A percentile compares a stretch with the other conserved stretches of the same genome.
Conservation (phyloP, 2,797 vertebrate genomes). For the Halcyon leucocephala region DNA sequence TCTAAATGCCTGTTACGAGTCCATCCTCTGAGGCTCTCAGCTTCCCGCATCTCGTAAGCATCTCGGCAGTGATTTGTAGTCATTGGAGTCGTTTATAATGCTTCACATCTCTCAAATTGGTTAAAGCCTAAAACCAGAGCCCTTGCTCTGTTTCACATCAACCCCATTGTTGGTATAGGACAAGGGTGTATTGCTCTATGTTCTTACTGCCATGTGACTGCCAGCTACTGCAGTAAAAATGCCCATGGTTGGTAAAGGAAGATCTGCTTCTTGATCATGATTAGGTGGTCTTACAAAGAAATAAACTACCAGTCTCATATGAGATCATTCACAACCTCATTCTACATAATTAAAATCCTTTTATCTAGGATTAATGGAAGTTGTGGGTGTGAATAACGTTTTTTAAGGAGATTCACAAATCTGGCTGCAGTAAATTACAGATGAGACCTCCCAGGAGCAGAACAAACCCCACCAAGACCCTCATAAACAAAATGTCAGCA, state of each 20-base stretch:
- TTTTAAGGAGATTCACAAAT: conserved; percentile 36
- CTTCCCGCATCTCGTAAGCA: not conserved
- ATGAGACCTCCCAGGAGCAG: conserved; percentile 54
- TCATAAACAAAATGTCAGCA: conserved; percentile 72
- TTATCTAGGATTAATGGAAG: conserved; percentile 27
- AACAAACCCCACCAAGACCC: conserved; percentile 57
- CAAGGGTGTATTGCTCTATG: not conserved
- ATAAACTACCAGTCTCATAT: not conserved
- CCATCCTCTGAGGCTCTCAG: not conserved
- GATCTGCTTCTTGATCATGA: not conserved
- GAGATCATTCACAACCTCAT: not conserved
- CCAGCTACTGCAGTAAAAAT: not conserved
- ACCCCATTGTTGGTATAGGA: not conserved
- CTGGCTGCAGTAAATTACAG: conserved; percentile 19
- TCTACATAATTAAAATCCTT: conserved; percentile 21
- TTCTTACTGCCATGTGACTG: not conserved
- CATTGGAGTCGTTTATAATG: not conserved
- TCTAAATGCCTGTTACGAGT: conserved; percentile 26
- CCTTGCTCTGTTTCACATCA: not conserved
- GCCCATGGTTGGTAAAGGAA: not conserved
- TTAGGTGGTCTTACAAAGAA: not conserved
- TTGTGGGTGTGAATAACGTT: conserved; percentile 39
- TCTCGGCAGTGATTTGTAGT: conserved; percentile 39
- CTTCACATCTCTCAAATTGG: not conserved
- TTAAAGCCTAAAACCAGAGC: not conserved